Conservation (phyloP, 2,888 invertebrate species). For the Trissoscelio sp. region DNA sequence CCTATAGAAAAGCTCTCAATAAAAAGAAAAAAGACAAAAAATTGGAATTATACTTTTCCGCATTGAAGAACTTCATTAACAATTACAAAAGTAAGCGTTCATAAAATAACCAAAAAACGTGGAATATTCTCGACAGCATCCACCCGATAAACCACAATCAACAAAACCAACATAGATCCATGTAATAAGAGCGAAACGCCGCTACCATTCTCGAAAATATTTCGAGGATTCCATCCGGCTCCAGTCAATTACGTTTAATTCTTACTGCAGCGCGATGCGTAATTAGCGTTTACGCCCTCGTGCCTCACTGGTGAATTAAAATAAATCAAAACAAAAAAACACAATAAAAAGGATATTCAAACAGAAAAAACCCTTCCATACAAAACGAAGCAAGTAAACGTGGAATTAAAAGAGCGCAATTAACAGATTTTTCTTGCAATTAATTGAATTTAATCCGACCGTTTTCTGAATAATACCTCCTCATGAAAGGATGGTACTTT, state of each 20-base stretch:
- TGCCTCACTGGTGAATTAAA: constrained; percentile 28
- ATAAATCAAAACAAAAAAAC: constrained; percentile 27
- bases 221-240: constrained; percentile 36
- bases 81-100: no score
- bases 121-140: constrained; percentile 1
- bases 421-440: constrained; percentile 7
- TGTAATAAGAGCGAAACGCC: constrained; percentile 32
- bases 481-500: constrained; percentile 7
- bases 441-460: constrained; percentile 9
- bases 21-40: no score
- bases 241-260: constrained; percentile 49
- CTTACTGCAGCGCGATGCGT: constrained; percentile 16
- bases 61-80: no score
- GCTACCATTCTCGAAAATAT: constrained; percentile 20
- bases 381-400: no score
- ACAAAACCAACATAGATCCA: constrained; percentile 34
- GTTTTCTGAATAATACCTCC: constrained; percentile 3
- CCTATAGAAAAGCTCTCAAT: background rate
- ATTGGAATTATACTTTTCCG: no score
- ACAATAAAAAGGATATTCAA: background rate
- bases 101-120: constrained; percentile 25
- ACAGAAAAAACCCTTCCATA: background rate
- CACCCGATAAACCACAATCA: constrained; percentile 28
- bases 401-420: constrained; percentile 16
- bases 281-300: constrained; percentile 46